phyloP scores from a whole-genome alignment of 2,797 vertebrate species.

The Galagoides demidoff region DNA sequence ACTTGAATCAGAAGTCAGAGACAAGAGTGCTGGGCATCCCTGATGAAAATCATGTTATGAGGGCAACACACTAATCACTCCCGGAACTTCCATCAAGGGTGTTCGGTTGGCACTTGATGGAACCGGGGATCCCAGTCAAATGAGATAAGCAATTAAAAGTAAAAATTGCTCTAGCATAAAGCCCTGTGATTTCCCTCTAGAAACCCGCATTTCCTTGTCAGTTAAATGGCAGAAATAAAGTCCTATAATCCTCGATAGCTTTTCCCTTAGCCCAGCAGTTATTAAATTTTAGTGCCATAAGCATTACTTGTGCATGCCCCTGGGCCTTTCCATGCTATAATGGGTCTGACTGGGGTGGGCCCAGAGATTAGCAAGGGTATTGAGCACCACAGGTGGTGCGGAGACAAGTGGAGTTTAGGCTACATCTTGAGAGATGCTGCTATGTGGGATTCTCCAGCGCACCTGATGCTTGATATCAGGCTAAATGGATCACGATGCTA shows the following conservation, averaged over 20 bases:
- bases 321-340: not conserved
- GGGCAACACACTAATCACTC: not conserved
- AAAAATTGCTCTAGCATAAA: not conserved
- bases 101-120: not conserved
- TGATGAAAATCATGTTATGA: not conserved
- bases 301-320: not conserved
- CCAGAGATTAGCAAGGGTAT: not conserved
- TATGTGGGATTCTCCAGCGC: not conserved
- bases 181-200: not conserved
- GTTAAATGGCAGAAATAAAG: not conserved
- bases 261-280: not conserved
- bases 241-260: not conserved
- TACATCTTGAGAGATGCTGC: not conserved
- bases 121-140: not conserved
- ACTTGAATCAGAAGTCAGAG: not conserved
- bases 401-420: not conserved
- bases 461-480: not conserved
- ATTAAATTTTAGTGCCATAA: not conserved
- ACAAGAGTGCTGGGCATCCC: not conserved
- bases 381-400: not conserved
- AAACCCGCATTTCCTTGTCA: not conserved
- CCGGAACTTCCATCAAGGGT: not conserved
- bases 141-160: not conserved
- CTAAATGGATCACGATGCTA: not conserved
- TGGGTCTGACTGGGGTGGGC: not conserved